These are phyloP conservation scores for Cyphomyrus plagiostoma DNA, from an alignment of 2,113 vertebrate species.

Conservation along the genomic window DNA sequence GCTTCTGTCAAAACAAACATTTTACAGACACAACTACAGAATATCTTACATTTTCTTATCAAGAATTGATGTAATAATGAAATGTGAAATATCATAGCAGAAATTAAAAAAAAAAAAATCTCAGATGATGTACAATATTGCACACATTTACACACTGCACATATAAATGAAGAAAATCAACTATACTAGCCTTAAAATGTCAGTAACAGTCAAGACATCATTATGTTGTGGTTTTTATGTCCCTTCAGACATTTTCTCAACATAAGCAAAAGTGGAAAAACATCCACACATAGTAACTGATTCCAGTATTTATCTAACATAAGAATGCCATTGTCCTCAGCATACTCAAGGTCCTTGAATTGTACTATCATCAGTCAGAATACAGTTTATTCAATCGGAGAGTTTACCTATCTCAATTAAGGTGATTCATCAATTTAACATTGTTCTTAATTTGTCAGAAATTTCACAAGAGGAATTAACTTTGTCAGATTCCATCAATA, in stretches of 20 bases:
- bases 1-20: neutral
- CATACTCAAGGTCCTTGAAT: neutral
- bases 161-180: neutral
- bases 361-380: neutral
- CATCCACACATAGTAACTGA: neutral
- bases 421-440: neutral
- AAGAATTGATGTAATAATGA: neutral
- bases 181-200: neutral
- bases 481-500: neutral
- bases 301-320: neutral
- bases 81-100: neutral
- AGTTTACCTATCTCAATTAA: neutral
- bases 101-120: neutral
- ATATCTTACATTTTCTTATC: slow-evolving; percentile 5
- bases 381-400: neutral
- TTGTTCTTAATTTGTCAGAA: neutral
- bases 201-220: neutral
- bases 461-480: neutral
- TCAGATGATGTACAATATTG: neutral
- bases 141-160: neutral
- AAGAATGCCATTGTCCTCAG: neutral
- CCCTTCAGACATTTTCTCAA: neutral
- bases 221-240: neutral
- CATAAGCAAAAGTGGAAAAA: neutral
- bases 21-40: neutral